Percentiles rank a stretch among this genome's conserved stretches.
phyloP scores from a whole-genome alignment of 2,797 vertebrate species.

The Falco berigora region DNA sequence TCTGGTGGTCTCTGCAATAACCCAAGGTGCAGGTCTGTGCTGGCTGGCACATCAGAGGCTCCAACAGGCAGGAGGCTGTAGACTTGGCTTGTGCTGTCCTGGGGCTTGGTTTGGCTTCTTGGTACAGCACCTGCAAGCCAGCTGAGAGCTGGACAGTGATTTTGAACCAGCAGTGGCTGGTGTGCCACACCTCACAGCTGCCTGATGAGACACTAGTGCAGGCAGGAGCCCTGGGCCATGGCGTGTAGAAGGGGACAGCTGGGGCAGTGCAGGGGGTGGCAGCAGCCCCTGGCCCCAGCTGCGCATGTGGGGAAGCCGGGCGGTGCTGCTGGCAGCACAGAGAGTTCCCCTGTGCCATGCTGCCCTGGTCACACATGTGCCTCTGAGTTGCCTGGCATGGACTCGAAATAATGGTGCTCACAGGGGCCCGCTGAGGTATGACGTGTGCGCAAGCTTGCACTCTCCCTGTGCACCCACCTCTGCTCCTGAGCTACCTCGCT shows the following conservation, averaged over 20 bases:
- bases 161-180: background rate
- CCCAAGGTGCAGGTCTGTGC: background rate
- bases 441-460: rapidly evolving
- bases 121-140: background rate
- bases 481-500: rapidly evolving
- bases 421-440: rapidly evolving
- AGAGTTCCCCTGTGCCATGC: rapidly evolving
- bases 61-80: background rate
- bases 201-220: background rate
- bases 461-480: background rate
- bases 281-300: background rate
- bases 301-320: no score
- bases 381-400: background rate
- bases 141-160: background rate
- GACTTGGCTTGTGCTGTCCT: rapidly evolving
- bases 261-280: no score
- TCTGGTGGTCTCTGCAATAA: background rate
- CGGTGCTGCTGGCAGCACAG: background rate
- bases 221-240: background rate
- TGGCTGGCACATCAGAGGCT: background rate
- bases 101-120: background rate
- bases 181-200: background rate
- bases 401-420: rapidly evolving
- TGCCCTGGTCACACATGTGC: rapidly evolving
- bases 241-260: no score